These are phyloP conservation scores for Platycnemis pennipes DNA, from an alignment of 2,888 invertebrate genomes.

Conservation along the genomic window DNA sequence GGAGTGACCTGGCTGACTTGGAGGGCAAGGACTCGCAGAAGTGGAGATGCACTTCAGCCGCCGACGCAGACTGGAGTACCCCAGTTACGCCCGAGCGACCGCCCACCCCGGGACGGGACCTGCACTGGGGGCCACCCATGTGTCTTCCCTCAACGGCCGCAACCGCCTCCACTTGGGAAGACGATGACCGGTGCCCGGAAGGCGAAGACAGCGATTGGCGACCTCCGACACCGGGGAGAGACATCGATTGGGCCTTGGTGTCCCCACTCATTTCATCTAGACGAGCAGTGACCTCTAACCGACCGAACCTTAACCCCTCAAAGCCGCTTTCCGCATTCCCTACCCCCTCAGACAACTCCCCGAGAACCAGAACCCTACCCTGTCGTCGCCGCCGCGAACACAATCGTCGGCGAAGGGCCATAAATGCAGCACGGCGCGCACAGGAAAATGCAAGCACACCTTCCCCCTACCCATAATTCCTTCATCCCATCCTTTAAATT, in stretches of 20 bases:
- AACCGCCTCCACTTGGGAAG: neutral
- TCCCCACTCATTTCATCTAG: too few relatives aligned
- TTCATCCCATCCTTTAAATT: neutral
- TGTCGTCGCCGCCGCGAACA: neutral
- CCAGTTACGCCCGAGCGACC: too few relatives aligned
- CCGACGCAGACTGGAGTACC: neutral
- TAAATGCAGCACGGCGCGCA: neutral
- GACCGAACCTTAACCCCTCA: neutral
- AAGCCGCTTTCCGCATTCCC: too few relatives aligned
- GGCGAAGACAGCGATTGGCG: neutral
- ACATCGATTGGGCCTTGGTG: constrained; percentile 11
- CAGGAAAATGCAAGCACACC: too few relatives aligned
- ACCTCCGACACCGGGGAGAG: neutral
- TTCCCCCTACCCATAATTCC: neutral
- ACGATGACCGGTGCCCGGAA: neutral
- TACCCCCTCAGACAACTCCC: too few relatives aligned
- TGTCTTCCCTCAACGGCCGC: neutral
- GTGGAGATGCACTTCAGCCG: neutral
- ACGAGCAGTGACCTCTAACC: neutral
- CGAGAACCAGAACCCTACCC: neutral
- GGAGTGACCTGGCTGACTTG: neutral
- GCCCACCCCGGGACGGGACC: neutral
- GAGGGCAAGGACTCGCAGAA: neutral
- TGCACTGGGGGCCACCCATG: neutral
- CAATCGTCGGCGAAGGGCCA: neutral